Evolutionary conservation across 1,140 invertebrate species (phyloP).

Genomic region (Lucilia cuprina): DNA sequence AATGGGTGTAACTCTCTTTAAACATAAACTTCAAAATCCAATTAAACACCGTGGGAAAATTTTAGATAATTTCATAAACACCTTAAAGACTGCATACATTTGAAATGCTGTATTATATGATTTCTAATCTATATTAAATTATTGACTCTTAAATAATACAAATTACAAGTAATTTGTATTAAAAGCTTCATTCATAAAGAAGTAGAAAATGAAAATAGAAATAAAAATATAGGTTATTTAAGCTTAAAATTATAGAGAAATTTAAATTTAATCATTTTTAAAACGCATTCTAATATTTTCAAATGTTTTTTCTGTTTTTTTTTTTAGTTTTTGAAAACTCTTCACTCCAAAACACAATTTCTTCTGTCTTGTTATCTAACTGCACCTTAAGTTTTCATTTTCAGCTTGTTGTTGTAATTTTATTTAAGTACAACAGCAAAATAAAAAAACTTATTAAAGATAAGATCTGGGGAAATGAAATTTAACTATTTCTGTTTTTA

Average conservation of each 20-base stretch:
- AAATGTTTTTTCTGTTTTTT: neutral
- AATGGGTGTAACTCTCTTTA: no score
- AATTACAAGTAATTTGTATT: neutral
- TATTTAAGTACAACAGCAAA: neutral
- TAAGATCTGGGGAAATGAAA: constrained; percentile 11
- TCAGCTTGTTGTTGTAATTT: neutral
- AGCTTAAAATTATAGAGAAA: neutral
- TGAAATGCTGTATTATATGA: neutral
- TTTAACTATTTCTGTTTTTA: neutral
- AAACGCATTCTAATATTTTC: neutral
- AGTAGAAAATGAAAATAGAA: neutral
- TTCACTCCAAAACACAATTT: neutral
- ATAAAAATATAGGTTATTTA: neutral
- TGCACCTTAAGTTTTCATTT: neutral
- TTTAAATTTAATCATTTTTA: neutral
- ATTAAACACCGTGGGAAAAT: no score
- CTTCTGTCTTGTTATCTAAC: neutral
- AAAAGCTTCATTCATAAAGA: neutral
- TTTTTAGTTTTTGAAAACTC: no score
- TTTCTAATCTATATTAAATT: neutral
- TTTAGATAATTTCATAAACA: neutral
- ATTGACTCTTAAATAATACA: neutral
- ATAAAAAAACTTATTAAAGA: neutral
- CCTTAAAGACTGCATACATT: neutral
- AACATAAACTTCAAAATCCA: neutral